Evolutionary conservation across 2,888 invertebrate genomes (phyloP), one percentile per base, ranked within the genome.

Genomic region (Orthosia gothica): DNA sequence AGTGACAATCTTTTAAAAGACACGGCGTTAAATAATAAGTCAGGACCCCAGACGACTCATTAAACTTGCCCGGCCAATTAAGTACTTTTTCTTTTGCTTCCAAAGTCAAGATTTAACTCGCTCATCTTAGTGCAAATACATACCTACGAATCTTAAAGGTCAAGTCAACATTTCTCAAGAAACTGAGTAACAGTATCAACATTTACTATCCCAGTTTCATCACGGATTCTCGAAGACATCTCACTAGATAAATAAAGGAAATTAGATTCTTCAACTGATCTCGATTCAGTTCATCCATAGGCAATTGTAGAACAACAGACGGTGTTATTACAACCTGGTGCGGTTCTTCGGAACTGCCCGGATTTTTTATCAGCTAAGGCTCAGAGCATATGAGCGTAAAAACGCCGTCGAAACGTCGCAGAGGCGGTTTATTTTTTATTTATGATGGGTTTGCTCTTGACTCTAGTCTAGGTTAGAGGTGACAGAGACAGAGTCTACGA

Each of bases 301-400:
- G 59, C 23, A 69, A 78, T 69, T 26, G 3, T 20, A n/a, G n/a
- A 54, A 61, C n/a, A 75, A 78, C 70, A 70, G 0, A 40, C 32
- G 1, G 13, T 75, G 15, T 75, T 75, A 69, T 78, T 78, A 32
- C 18, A 49, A 78, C 3, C 5, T 40, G 16, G 7, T 58, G n/a
- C n/a, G 23, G 12, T 74, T 52, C 20, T 58, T n/a, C 16, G 12
- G n/a, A 57, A 47, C 12, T 18, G 47, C 5, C 18, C 4, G 13
- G 47, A 52, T 5, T 58, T 63, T 61, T 69, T 68, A 52, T 58
- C 57, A 23, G 54, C 7, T 73, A 54, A 40, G 54, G 26, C 2
- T 9, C 13, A 15, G 9, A 16, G 50, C 15, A 40, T 40, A 40
- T 40, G 32, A 11, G 18, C 20, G 11, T 15, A 63, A 16, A n/a